Base-by-base conservation (phyloP, 2,797 vertebrate species). In the Betta splendens region DNA sequence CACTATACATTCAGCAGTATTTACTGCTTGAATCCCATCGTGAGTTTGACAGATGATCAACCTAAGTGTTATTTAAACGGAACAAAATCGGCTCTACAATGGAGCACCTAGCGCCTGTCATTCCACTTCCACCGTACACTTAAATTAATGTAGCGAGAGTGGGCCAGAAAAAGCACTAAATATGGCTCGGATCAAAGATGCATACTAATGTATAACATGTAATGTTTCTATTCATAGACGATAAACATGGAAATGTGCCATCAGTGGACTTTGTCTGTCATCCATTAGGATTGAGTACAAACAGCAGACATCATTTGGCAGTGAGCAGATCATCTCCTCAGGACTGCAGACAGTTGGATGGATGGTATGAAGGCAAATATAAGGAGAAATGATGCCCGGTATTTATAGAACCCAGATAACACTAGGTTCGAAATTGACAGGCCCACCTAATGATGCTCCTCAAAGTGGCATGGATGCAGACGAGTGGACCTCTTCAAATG, bases 361-460 rank as follows among this genome's bases (percentile, higher is more conserved):
- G 86, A 87, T 64, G 50, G 55, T 33, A 61, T 57, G 72, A 77
- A 57, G 80, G 68, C 56, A 56, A 79, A 83, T 72, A 70, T 70
- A 64, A 55, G 76, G 66, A 69, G 75, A 72, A 68, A 82, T 69
- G 83, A 84, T 85, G 85, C 78, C 49, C 59, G 70, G 78, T 90
- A 90, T 92, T 92, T 91, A 89, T 89, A 91, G 90, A 72, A 77
- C 72, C 84, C 79, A 82, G 86, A 90, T 89, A 89, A 86, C 79
- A 73, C 77, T 56, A 32, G 77, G 72, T 63, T 67, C 64, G 56
- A 81, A 89, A 90, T 86, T 91, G 92, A 92, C 90, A 91, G 91
- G 84, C 88, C 82, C 68, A 83, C 83, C 89, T 91, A 92, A 90
- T 89, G 90, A 91, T 90, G 90, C 86, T 84, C 87, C 89, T 89